These are phyloP conservation scores for Blennius ocellaris DNA, from an alignment of 2,113 vertebrate species.

Conservation along the genomic window DNA sequence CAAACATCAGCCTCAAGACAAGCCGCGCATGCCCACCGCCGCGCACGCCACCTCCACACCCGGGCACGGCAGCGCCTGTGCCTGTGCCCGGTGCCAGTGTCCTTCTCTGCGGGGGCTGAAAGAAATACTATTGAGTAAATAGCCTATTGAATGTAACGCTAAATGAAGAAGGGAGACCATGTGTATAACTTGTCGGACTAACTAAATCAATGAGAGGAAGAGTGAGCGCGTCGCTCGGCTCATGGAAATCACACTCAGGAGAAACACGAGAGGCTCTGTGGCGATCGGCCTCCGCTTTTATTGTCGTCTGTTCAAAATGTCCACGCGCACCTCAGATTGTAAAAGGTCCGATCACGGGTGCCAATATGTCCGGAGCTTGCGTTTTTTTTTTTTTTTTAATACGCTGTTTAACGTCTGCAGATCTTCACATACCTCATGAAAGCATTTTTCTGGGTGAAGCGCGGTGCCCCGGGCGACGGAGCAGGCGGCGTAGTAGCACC, in stretches of 20 bases:
- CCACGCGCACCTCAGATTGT: slow-evolving; percentile 33
- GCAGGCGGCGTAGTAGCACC: not conserved
- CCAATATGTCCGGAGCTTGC: slow-evolving; percentile 57
- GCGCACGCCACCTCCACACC: slow-evolving; percentile 22
- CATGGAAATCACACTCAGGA: slow-evolving; percentile 68
- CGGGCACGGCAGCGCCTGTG: slow-evolving; percentile 20
- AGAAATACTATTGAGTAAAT: slow-evolving; percentile 29
- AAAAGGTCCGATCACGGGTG: slow-evolving; percentile 57
- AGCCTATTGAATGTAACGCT: slow-evolving; percentile 60
- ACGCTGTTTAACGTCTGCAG: slow-evolving; percentile 53
- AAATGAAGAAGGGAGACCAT: slow-evolving; percentile 62
- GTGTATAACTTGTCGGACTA: slow-evolving; percentile 60
- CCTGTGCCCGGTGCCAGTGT: slow-evolving; percentile 9
- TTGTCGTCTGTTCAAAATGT: slow-evolving; percentile 39
- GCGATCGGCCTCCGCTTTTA: slow-evolving; percentile 55
- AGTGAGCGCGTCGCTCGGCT: slow-evolving; percentile 55
- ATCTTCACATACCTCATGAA: slow-evolving; percentile 68
- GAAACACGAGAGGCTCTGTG: slow-evolving; percentile 46
- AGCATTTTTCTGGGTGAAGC: slow-evolving; percentile 41
- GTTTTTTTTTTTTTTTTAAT: too few relatives aligned
- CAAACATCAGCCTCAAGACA: slow-evolving; percentile 38
- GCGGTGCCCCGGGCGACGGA: slow-evolving; percentile 29
- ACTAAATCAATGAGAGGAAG: slow-evolving; percentile 62
- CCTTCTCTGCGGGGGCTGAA: slow-evolving; percentile 40
- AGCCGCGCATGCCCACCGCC: slow-evolving; percentile 36